A percentile compares a stretch with the other conserved stretches of the same genome.
Evolutionary conservation across 2,797 vertebrate species (phyloP).

Genomic region (Tapirus indicus): DNA sequence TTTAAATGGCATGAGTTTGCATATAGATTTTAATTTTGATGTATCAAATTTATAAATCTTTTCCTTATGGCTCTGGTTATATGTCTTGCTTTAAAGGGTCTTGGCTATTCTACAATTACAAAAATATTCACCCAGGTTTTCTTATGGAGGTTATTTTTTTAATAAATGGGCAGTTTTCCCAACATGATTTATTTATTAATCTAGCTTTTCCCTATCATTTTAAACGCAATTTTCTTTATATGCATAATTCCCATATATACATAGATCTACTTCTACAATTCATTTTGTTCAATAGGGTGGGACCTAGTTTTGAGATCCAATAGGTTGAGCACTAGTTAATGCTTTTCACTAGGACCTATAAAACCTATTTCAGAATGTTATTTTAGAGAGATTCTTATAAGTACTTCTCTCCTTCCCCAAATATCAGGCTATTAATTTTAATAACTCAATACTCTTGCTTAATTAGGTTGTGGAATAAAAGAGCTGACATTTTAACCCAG

Average conservation of each 20-base stretch:
- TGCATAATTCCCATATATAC: neutral
- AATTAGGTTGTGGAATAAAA: constrained; percentile 40
- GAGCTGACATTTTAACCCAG: constrained; percentile 56
- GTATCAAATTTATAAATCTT: neutral
- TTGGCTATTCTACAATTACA: neutral
- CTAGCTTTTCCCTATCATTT: neutral
- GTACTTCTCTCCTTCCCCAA: neutral
- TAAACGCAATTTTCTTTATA: neutral
- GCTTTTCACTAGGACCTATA: neutral
- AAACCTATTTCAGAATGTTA: constrained; percentile 52
- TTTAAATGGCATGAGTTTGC: neutral
- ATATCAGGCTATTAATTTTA: constrained; percentile 7
- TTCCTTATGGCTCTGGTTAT: neutral
- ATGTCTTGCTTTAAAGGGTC: neutral
- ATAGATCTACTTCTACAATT: neutral
- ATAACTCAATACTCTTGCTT: neutral
- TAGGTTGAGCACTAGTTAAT: neutral
- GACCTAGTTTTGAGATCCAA: neutral
- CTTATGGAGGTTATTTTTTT: neutral
- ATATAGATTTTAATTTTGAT: constrained; percentile 51
- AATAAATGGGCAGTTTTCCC: neutral
- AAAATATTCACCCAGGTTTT: constrained; percentile 8
- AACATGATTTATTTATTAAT: constrained; percentile 15
- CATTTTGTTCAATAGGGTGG: neutral
- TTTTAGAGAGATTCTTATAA: neutral